A percentile compares a stretch with the other conserved stretches of the same genome.
Evolutionary conservation across 1,140 invertebrate species (phyloP).

Genomic region (Cydia pomonella): DNA sequence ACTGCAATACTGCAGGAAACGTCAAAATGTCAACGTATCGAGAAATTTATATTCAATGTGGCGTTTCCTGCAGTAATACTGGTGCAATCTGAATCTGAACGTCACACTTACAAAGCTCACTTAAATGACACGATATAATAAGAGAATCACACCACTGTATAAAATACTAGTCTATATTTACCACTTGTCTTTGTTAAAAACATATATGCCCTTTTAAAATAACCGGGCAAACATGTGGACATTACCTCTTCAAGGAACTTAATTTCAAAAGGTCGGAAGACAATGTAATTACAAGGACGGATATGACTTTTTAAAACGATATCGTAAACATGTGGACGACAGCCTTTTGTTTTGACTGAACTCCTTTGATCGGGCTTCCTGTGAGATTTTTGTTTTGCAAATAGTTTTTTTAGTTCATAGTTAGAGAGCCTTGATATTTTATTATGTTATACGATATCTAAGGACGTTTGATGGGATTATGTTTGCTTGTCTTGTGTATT

Average conservation of each 20-base stretch:
- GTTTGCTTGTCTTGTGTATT: too few species aligned
- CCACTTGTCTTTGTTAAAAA: background rate
- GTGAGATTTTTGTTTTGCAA: conserved; percentile 10
- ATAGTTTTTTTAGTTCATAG: background rate
- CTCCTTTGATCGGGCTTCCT: conserved; percentile 18
- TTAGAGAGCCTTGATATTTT: background rate
- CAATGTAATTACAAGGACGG: background rate
- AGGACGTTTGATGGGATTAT: background rate
- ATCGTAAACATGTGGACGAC: conserved; percentile 4
- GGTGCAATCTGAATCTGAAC: too few species aligned
- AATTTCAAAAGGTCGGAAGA: background rate
- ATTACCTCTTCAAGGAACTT: background rate
- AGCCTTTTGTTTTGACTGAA: background rate
- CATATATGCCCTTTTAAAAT: background rate
- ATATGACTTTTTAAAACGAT: background rate
- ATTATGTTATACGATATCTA: background rate
- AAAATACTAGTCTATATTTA: background rate
- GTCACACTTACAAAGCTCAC: too few species aligned
- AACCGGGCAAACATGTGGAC: background rate
- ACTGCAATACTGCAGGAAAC: too few species aligned
- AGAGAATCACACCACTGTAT: background rate
- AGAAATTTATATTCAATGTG: too few species aligned
- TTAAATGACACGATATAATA: background rate
- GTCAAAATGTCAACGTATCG: too few species aligned
- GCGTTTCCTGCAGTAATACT: too few species aligned